phyloP scores from a whole-genome alignment of 2,797 vertebrate species.

The Holocentrus rufus region DNA sequence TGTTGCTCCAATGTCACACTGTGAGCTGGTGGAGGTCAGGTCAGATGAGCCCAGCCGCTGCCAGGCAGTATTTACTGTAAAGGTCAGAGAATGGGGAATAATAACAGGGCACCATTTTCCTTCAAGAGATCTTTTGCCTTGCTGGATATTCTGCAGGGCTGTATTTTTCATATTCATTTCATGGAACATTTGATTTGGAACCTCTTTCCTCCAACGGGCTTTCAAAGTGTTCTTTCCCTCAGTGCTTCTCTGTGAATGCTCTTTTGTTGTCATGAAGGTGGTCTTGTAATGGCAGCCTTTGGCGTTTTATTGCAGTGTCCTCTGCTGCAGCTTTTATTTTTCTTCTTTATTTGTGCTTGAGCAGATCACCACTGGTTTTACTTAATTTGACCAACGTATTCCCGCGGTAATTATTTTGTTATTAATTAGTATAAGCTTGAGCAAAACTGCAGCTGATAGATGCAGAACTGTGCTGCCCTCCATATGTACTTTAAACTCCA shows the following conservation, averaged over 20 bases:
- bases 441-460: slow-evolving; percentile 21
- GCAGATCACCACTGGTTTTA: slow-evolving; percentile 62
- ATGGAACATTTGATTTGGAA: slow-evolving; percentile 81
- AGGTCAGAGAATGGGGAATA: slow-evolving; percentile 74
- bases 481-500: slow-evolving; percentile 3
- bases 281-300: slow-evolving; percentile 72
- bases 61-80: slow-evolving; percentile 69
- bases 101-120: slow-evolving; percentile 64
- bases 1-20: slow-evolving; percentile 42
- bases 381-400: slow-evolving; percentile 34
- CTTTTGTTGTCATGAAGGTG: slow-evolving; percentile 72
- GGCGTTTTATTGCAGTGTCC: slow-evolving; percentile 62
- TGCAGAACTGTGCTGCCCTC: slow-evolving; percentile 10
- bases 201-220: slow-evolving; percentile 62
- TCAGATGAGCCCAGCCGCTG: slow-evolving; percentile 56
- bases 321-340: slow-evolving; percentile 48
- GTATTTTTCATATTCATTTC: slow-evolving; percentile 82
- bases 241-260: slow-evolving; percentile 58
- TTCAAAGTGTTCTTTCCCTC: slow-evolving; percentile 62
- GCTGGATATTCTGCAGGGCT: slow-evolving; percentile 66
- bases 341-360: slow-evolving; percentile 56
- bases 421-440: slow-evolving; percentile 6
- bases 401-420: slow-evolving; percentile 27
- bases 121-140: slow-evolving; percentile 60
- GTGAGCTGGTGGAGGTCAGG: slow-evolving; percentile 56